phyloP scores from a whole-genome alignment of 1,140 invertebrate genomes.

The Aphidius gifuensis region DNA sequence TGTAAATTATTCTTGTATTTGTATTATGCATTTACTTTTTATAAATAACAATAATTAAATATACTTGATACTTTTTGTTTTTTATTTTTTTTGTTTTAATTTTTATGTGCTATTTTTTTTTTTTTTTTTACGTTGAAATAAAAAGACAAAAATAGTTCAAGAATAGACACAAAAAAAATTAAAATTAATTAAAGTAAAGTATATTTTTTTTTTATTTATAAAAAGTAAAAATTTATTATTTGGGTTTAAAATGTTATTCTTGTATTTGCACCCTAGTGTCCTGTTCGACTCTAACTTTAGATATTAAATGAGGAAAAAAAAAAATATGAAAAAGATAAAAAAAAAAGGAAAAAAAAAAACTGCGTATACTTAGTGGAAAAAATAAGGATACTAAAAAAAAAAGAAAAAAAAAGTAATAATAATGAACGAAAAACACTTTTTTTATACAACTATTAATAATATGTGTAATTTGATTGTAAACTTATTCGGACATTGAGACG shows the following conservation, averaged over 20 bases:
- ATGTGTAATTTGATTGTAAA: slow-evolving; percentile 13
- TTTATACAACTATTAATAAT: neutral
- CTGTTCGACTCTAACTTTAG: slow-evolving; percentile 8
- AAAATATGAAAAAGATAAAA: neutral
- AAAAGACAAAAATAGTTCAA: slow-evolving; percentile 3
- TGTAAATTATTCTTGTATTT: neutral
- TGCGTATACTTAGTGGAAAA: slow-evolving; percentile 2
- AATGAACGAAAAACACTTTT: slow-evolving; percentile 6
- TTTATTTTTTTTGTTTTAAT: too few species aligned
- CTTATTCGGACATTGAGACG: slow-evolving; percentile 8
- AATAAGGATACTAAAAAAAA: slow-evolving; percentile 1
- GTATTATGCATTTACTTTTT: too few species aligned
- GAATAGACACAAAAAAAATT: slow-evolving; percentile 9
- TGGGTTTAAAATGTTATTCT: slow-evolving; percentile 44
- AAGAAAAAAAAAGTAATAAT: slow-evolving; percentile 9
- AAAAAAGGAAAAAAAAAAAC: neutral
- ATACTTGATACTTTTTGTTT: too few species aligned
- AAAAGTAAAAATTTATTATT: slow-evolving; percentile 47
- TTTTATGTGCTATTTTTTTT: too few species aligned
- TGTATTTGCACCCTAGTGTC: slow-evolving; percentile 34
- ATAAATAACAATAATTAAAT: too few species aligned
- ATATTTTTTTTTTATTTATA: slow-evolving; percentile 41
- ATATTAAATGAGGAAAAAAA: neutral
- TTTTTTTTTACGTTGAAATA: slow-evolving; percentile 11
- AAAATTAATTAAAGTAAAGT: slow-evolving; percentile 13